These are phyloP conservation scores for Eilema sororculum DNA, from an alignment of 2,888 invertebrate genomes.

Conservation along the genomic window DNA sequence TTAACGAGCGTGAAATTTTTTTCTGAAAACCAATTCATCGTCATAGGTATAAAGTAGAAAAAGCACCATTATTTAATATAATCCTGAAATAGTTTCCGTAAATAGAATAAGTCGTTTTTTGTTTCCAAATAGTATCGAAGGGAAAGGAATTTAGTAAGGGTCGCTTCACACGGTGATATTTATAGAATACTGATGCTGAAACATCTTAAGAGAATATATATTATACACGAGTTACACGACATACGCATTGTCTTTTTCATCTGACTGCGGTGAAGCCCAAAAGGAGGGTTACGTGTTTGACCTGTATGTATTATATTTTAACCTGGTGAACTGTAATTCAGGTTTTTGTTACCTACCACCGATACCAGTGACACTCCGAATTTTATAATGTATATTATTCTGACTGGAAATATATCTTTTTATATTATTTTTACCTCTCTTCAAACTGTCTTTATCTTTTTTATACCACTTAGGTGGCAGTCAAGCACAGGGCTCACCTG, in stretches of 20 bases:
- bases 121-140: background rate
- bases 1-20: background rate
- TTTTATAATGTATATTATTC: too few relatives aligned
- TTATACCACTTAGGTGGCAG: too few relatives aligned
- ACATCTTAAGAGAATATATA: background rate
- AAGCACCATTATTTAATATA: background rate
- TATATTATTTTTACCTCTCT: too few relatives aligned
- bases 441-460: too few relatives aligned
- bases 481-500: too few relatives aligned
- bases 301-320: background rate
- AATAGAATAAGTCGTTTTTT: background rate
- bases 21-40: background rate
- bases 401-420: too few relatives aligned
- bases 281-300: background rate
- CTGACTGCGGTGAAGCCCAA: background rate
- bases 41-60: background rate
- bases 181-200: slow-evolving; percentile 4
- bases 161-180: background rate
- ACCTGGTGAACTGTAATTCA: too few relatives aligned
- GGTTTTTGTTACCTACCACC: too few relatives aligned
- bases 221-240: too few relatives aligned
- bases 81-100: background rate
- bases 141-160: background rate
- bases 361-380: too few relatives aligned
- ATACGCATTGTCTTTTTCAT: background rate